Evolutionary conservation across 2,113 vertebrate genomes (phyloP), one percentile per base, ranked within the genome.

Genomic region (Urocynchramus pylzowi): DNA sequence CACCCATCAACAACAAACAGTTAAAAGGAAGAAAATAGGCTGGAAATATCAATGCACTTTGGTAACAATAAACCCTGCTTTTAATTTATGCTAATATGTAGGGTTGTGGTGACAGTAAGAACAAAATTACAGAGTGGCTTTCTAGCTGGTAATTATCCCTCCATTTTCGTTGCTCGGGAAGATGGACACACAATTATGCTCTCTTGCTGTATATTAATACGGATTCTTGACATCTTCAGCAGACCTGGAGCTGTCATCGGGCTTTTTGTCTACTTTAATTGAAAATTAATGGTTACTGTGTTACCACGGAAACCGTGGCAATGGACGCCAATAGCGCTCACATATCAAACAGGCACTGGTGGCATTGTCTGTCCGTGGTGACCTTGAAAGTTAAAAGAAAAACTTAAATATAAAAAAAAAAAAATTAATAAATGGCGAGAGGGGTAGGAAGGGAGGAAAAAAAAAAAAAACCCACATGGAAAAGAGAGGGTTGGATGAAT

Each of bases 261-360:
- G 98, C 98, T 98, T 99, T 99, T 99, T 99, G 99, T 99, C 99
- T 99, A 99, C 98, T 99, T 99, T 99, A 99, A 99, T 99, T 99
- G 99, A 99, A 99, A 99, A 99, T 99, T 99, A 99, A 99, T 99
- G 99, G 99, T 99, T 99, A 99, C 98, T 99, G 98, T 97, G 99
- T 99, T 99, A 98, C 99, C 98, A 98, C 97, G 99, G 99, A 99
- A 99, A 99, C 99, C 95, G 98, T 98, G 97, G 98, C 98, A 97
- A 98, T 98, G 98, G 98, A 98, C 98, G 98, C 98, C 98, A 98
- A 98, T 99, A 98, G 99, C 91, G 97, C 98, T 99, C 97, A 97
- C 96, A 97, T 98, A 99, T 99, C 98, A 99, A 98, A 97, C 97
- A 99, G 98, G 99, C 99, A 99, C 99, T 99, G 99, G 99, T 99